Percentiles rank a stretch among this genome's conserved stretches.
Evolutionary conservation across 2,113 vertebrate genomes (phyloP).

Genomic region (Narcine bancroftii): DNA sequence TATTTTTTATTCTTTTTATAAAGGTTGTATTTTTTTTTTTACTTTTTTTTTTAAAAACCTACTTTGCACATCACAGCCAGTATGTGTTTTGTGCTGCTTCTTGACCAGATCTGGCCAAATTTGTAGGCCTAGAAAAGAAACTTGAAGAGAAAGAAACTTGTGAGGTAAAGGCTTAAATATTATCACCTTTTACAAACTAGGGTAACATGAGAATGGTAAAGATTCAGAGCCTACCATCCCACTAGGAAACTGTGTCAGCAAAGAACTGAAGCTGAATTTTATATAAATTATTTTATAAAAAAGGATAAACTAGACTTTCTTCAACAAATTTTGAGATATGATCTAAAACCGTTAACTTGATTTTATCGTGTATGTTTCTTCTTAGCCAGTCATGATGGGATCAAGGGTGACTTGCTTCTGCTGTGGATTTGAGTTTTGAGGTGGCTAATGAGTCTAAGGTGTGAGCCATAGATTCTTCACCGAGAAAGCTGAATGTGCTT

Average conservation of each 20-base stretch:
- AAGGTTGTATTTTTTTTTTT: background rate
- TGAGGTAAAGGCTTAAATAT: background rate
- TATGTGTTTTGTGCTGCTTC: background rate
- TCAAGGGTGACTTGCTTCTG: too few relatives aligned
- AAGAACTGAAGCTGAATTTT: background rate
- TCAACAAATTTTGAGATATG: background rate
- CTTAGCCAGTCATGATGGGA: too few relatives aligned
- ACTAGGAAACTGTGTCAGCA: background rate
- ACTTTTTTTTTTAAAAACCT: too few relatives aligned
- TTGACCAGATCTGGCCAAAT: background rate
- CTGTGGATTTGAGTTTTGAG: too few relatives aligned
- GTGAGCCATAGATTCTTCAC: too few relatives aligned
- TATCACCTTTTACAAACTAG: background rate
- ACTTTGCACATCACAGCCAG: background rate
- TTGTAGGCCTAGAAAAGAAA: background rate
- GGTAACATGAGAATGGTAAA: background rate
- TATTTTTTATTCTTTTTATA: background rate
- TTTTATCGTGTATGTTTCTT: background rate
- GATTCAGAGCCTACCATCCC: too few relatives aligned
- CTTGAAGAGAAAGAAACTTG: background rate
- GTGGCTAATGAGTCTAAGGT: too few relatives aligned
- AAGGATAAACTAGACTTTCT: background rate
- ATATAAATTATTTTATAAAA: background rate
- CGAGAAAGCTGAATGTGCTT: too few relatives aligned
- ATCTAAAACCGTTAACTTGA: background rate